Conservation (phyloP, 2,888 invertebrate genomes). For the Sericinus montela region DNA sequence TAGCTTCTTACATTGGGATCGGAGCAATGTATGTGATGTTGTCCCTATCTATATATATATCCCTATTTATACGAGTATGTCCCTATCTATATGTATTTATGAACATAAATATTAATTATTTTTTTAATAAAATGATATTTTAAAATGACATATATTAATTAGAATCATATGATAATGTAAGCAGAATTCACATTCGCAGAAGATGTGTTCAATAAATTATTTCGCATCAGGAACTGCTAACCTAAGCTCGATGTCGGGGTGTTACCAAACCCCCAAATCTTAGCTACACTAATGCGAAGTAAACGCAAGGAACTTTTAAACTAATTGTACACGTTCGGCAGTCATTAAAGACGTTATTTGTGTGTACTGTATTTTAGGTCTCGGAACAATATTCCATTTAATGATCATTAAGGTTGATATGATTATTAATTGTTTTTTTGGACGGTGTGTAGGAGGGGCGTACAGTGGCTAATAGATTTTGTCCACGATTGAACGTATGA, state of each 20-base stretch:
- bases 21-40: no score
- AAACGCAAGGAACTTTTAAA: conserved; percentile 4
- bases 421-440: conserved; percentile 11
- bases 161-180: background rate
- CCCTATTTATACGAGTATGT: no score
- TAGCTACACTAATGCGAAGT: conserved; percentile 13
- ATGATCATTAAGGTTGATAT: conserved; percentile 5
- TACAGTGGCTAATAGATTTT: no score
- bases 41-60: no score
- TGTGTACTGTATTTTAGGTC: background rate
- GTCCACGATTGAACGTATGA: no score
- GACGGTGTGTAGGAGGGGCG: no score
- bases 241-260: background rate
- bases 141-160: no score
- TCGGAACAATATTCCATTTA: conserved; percentile 3
- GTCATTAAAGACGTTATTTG: conserved; percentile 7
- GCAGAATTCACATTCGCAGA: background rate
- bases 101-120: no score
- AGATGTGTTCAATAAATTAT: background rate
- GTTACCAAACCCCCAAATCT: background rate
- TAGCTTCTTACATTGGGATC: no score
- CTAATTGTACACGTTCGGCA: background rate
- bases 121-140: no score
- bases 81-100: no score
- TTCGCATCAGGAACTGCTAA: background rate